phyloP scores from a whole-genome alignment of 2,797 vertebrate genomes.

The Tinamus major region DNA sequence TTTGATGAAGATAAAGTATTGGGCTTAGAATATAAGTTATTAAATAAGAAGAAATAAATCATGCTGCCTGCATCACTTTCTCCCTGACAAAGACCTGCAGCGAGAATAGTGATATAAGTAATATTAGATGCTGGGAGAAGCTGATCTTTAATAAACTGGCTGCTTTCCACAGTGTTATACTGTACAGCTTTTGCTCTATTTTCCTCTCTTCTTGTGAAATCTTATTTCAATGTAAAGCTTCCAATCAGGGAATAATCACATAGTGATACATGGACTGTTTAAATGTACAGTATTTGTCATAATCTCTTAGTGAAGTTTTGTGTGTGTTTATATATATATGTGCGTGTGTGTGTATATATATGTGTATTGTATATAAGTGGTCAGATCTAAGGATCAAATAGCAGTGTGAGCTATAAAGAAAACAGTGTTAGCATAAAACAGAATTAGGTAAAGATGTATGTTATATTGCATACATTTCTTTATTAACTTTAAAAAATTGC shows the following conservation, averaged over 20 bases:
- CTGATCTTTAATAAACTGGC: neutral
- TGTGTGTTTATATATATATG: too few relatives aligned
- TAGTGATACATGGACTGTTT: neutral
- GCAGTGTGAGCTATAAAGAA: fast-evolving
- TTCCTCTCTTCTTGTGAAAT: neutral
- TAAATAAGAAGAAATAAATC: conserved; percentile 49
- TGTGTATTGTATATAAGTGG: too few relatives aligned
- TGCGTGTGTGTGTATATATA: too few relatives aligned
- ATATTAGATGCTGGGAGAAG: neutral
- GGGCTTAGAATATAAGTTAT: neutral
- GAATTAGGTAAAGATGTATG: neutral
- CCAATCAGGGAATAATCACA: neutral
- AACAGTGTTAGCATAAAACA: neutral
- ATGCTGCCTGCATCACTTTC: neutral
- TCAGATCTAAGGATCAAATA: neutral
- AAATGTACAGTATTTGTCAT: neutral
- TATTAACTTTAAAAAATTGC: neutral
- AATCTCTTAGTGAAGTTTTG: fast-evolving
- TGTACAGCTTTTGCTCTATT: neutral
- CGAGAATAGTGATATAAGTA: neutral
- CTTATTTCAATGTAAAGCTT: neutral
- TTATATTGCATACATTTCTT: neutral
- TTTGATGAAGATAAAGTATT: conserved; percentile 30
- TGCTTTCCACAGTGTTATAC: neutral
- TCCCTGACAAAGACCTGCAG: neutral